A percentile compares a stretch with the other conserved stretches of the same genome.
These are phyloP conservation scores for Chlamydotis undulata DNA, from an alignment of 2,113 vertebrate species.

Conservation along the genomic window DNA sequence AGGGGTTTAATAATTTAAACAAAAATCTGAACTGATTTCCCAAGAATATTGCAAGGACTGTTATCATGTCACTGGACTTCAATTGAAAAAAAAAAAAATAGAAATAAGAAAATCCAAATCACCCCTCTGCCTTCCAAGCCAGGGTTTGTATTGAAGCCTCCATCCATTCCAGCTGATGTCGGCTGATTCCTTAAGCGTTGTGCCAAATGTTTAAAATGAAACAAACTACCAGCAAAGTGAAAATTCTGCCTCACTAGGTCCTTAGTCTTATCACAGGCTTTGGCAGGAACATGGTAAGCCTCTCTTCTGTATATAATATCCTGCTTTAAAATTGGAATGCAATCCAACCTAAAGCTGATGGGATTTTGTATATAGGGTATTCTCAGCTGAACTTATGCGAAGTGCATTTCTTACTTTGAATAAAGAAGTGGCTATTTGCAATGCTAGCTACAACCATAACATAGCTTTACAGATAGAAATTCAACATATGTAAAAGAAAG, in stretches of 20 bases:
- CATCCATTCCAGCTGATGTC: not conserved
- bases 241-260: not conserved
- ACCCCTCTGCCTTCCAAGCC: not conserved
- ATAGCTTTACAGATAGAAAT: not conserved
- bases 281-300: not conserved
- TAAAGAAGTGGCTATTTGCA: not conserved
- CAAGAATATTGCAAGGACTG: not conserved
- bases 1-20: not conserved
- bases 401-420: not conserved
- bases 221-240: not conserved
- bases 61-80: not conserved
- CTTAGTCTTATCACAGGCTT: slow-evolving; percentile 12
- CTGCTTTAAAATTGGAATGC: slow-evolving; percentile 24
- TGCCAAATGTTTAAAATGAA: slow-evolving; percentile 12
- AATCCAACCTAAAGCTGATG: not conserved
- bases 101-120: not conserved
- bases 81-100: not conserved
- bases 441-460: not conserved
- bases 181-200: not conserved
- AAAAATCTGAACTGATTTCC: not conserved
- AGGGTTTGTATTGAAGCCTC: not conserved
- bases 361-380: slow-evolving; percentile 31
- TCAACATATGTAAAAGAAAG: not conserved
- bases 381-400: not conserved
- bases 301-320: not conserved